phyloP scores from a whole-genome alignment of 2,797 vertebrate species.

The Spatula versicolor region DNA sequence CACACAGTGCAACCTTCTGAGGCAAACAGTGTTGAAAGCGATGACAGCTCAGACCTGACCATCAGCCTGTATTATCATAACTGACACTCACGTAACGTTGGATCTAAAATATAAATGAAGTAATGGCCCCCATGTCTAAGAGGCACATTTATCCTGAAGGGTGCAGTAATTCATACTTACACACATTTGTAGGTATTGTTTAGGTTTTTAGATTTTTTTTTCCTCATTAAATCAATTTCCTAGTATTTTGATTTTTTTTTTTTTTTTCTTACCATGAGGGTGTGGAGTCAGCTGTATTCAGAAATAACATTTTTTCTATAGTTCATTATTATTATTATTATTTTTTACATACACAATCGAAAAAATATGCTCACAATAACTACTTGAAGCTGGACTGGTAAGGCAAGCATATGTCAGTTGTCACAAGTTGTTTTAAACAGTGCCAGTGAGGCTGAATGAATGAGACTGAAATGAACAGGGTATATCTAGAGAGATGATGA shows the following conservation, averaged over 20 bases:
- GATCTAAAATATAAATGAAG: not conserved
- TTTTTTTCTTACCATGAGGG: not conserved
- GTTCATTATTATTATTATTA: not conserved
- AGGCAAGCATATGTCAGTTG: constrained; percentile 9
- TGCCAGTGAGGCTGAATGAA: not conserved
- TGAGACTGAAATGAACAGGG: not conserved
- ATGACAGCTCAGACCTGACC: not conserved
- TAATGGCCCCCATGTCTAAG: not conserved
- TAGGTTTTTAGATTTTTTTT: not conserved
- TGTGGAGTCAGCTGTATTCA: not conserved
- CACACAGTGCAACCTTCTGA: not conserved
- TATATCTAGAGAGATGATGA: not conserved
- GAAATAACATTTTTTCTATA: not conserved
- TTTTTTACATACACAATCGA: not conserved
- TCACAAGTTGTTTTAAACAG: not conserved
- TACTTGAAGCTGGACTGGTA: constrained; percentile 12
- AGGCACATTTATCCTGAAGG: not conserved
- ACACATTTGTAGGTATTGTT: not conserved
- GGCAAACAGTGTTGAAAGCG: not conserved
- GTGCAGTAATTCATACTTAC: not conserved
- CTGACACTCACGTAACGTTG: not conserved
- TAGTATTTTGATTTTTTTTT: not conserved
- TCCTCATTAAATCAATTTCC: not conserved
- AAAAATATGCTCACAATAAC: constrained; percentile 26
- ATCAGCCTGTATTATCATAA: not conserved